Percentiles rank a stretch among this genome's conserved stretches.
phyloP scores from a whole-genome alignment of 2,888 invertebrate genomes.

The Calameuta filiformis region DNA sequence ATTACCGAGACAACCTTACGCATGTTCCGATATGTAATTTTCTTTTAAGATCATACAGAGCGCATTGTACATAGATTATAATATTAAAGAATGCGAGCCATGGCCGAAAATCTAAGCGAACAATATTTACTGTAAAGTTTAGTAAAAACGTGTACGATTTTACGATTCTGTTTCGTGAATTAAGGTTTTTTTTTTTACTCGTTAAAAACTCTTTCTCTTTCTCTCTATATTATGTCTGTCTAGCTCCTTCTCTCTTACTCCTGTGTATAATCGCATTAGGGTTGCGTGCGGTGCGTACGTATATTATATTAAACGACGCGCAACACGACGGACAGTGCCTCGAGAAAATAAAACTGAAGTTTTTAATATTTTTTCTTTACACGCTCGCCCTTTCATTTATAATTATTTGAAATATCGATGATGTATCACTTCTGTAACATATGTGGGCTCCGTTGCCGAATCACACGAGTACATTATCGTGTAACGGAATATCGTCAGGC shows the following conservation, averaged over 20 bases:
- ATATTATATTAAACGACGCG: background rate
- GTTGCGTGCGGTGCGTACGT: background rate
- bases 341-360: background rate
- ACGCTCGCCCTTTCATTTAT: background rate
- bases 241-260: background rate
- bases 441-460: background rate
- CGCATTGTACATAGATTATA: background rate
- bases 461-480: background rate
- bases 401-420: background rate
- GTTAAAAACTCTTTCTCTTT: background rate
- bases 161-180: background rate
- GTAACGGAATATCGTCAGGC: background rate
- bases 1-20: background rate
- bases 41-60: background rate
- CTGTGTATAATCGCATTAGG: background rate
- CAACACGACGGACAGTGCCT: background rate
- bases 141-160: background rate
- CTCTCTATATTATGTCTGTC: background rate
- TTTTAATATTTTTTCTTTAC: background rate
- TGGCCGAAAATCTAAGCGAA: background rate
- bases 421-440: background rate
- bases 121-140: background rate
- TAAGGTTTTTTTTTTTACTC: background rate
- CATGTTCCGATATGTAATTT: background rate
- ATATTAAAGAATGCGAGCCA: background rate